Percentiles rank a stretch among this genome's conserved stretches.
These are phyloP conservation scores for silkworm (Bombyx mori) DNA, from an alignment of 1,140 invertebrate genomes.

Conservation along the genomic window DNA sequence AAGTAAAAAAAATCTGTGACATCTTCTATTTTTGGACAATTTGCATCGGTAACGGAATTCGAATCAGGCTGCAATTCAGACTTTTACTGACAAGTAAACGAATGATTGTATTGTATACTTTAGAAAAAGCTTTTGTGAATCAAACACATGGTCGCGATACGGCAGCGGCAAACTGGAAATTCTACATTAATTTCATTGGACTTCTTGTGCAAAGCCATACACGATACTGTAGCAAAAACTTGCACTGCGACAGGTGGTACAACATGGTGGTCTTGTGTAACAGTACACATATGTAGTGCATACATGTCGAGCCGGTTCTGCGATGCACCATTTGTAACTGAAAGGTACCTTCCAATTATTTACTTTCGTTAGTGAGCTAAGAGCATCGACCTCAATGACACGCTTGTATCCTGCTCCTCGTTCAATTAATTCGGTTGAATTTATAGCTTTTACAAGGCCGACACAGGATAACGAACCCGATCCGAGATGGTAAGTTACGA, in stretches of 20 bases:
- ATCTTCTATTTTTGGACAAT: no score
- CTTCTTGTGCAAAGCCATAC: background rate
- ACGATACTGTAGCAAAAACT: constrained; percentile 46
- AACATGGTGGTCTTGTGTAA: constrained; percentile 39
- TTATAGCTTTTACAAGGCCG: constrained; percentile 62
- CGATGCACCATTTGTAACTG: constrained; percentile 6
- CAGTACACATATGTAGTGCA: constrained; percentile 24
- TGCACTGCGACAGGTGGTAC: constrained; percentile 53
- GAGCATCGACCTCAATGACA: constrained; percentile 50
- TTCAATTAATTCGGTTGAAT: constrained; percentile 49
- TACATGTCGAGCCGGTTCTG: constrained; percentile 40
- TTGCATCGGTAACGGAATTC: no score
- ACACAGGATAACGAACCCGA: constrained; percentile 56
- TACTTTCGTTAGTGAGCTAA: constrained; percentile 32
- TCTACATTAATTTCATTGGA: background rate
- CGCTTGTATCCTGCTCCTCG: constrained; percentile 30
- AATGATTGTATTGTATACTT: no score
- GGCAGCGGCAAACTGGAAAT: no score
- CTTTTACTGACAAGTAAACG: no score
- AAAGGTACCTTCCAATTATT: constrained; percentile 6
- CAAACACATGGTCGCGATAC: no score
- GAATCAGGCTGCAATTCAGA: no score
- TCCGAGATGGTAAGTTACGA: constrained; percentile 22
- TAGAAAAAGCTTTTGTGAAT: no score
- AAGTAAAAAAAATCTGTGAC: no score